These are phyloP conservation scores for Leptinotarsa juncta DNA, from an alignment of 2,888 invertebrate genomes.

Conservation along the genomic window DNA sequence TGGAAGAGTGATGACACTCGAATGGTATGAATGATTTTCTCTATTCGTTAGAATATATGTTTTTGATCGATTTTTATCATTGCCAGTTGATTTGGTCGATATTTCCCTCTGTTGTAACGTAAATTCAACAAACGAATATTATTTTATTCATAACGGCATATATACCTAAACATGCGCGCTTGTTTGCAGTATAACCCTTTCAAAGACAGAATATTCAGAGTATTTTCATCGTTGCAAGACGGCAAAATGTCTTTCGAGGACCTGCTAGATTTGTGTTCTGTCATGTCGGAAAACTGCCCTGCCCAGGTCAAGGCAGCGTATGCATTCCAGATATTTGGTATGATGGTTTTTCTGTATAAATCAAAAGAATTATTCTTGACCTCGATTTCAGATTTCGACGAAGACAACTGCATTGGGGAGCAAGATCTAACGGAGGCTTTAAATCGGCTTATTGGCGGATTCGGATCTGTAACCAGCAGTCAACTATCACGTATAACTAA, in stretches of 20 bases:
- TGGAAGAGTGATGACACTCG: too few relatives aligned
- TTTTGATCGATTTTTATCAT: too few relatives aligned
- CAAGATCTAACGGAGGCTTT: constrained; percentile 70
- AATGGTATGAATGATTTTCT: too few relatives aligned
- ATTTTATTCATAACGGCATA: too few relatives aligned
- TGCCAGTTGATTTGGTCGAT: too few relatives aligned
- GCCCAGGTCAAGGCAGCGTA: constrained; percentile 78
- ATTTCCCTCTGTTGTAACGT: too few relatives aligned
- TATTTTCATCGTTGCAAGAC: constrained; percentile 79
- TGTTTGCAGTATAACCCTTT: constrained; percentile 79
- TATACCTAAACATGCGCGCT: neutral
- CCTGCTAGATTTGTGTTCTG: constrained; percentile 81
- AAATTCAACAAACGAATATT: too few relatives aligned
- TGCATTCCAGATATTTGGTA: constrained; percentile 84
- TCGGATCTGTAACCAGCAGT: constrained; percentile 59
- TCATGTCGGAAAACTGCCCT: constrained; percentile 79
- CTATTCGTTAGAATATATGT: too few relatives aligned
- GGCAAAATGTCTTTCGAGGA: constrained; percentile 82
- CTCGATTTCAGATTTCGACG: constrained; percentile 70
- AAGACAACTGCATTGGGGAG: constrained; percentile 71
- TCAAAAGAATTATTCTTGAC: constrained; percentile 3
- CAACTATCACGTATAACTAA: constrained; percentile 70
- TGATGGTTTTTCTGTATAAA: constrained; percentile 35
- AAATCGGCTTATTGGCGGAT: constrained; percentile 67
- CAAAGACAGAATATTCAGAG: constrained; percentile 75